A percentile compares a stretch with the other conserved stretches of the same genome.
Conservation (phyloP, 2,113 vertebrate species). For the Corydoras sp. region DNA sequence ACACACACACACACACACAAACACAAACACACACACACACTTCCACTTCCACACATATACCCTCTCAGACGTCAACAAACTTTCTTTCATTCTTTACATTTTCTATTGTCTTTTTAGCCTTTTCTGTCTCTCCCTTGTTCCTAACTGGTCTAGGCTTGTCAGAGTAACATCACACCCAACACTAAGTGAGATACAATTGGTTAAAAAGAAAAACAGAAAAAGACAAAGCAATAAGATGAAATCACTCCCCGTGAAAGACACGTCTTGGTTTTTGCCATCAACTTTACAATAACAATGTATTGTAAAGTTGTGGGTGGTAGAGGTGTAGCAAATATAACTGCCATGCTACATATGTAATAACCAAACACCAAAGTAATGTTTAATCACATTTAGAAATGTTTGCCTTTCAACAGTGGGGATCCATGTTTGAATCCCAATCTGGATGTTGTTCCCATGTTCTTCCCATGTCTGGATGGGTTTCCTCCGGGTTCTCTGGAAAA, state of each 20-base stretch:
- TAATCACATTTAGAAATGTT: too few species aligned
- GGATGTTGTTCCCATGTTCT: too few species aligned
- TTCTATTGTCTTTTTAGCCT: background rate
- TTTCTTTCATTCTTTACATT: slow-evolving; percentile 10
- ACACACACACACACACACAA: slow-evolving; percentile 11
- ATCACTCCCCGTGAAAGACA: background rate
- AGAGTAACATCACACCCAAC: slow-evolving; percentile 46
- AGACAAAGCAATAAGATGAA: background rate
- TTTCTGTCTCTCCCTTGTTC: slow-evolving; percentile 5
- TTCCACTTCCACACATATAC: slow-evolving; percentile 17
- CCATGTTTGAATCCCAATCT: too few species aligned
- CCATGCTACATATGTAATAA: too few species aligned
- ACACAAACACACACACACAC: background rate
- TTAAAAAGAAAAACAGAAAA: background rate
- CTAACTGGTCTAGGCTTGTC: slow-evolving; percentile 55
- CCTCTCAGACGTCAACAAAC: slow-evolving; percentile 7
- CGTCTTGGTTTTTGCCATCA: background rate
- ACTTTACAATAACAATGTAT: background rate
- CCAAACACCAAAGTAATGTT: too few species aligned
- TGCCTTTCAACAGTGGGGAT: too few species aligned
- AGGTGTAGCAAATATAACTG: too few species aligned
- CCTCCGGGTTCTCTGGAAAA: too few species aligned
- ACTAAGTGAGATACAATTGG: background rate
- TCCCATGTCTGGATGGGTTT: too few species aligned
- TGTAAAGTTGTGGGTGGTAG: background rate